A percentile compares a stretch with the other conserved stretches of the same genome.
These are phyloP conservation scores for Prorops nasuta DNA, from an alignment of 1,140 invertebrate species.

Conservation along the genomic window DNA sequence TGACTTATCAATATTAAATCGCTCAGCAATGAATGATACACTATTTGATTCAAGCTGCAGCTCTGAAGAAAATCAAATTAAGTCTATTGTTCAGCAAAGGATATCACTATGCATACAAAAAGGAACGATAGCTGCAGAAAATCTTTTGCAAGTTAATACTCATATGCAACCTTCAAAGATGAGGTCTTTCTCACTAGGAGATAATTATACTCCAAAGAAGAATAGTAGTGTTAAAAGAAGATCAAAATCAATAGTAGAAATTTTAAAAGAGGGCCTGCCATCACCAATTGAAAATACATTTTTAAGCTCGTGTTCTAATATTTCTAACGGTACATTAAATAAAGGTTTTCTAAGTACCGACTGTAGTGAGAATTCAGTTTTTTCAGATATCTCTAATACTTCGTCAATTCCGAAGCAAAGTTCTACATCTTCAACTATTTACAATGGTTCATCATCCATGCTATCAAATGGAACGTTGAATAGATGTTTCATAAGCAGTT, in stretches of 20 bases:
- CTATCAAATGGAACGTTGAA: constrained; percentile 30
- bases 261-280: neutral
- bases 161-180: constrained; percentile 7
- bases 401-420: constrained; percentile 26
- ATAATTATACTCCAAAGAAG: constrained; percentile 13
- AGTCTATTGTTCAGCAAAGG: neutral
- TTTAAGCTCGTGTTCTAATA: constrained; percentile 4
- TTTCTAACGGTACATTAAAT: constrained; percentile 19
- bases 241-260: constrained; percentile 17
- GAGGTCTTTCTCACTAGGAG: constrained; percentile 33
- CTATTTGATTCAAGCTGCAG: constrained; percentile 24
- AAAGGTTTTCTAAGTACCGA: constrained; percentile 19
- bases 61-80: constrained; percentile 12
- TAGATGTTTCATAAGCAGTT: constrained; percentile 29
- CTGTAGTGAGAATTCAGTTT: constrained; percentile 15
- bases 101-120: constrained; percentile 11
- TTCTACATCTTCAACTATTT: constrained; percentile 18
- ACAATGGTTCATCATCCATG: constrained; percentile 14
- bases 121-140: constrained; percentile 5
- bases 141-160: neutral
- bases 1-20: constrained; percentile 36
- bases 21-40: constrained; percentile 40
- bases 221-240: constrained; percentile 1
- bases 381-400: constrained; percentile 27
- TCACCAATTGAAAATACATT: neutral